These are phyloP conservation scores for Paratilapia polleni DNA, from an alignment of 2,113 vertebrate genomes.

Conservation along the genomic window DNA sequence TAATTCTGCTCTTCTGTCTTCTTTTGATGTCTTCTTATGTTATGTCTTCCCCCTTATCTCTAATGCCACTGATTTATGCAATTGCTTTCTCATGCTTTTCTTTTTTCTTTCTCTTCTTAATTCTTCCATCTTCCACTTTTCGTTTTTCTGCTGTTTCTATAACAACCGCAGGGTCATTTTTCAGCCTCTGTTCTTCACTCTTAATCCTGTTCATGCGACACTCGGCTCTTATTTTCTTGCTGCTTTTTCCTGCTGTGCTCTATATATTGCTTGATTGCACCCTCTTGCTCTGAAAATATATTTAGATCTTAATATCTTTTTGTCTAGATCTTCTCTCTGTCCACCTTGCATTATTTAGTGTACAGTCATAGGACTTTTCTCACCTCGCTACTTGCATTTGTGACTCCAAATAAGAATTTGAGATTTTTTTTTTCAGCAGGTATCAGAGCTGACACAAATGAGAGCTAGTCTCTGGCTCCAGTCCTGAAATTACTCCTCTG, in stretches of 20 bases:
- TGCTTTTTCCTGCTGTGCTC: conserved; percentile 20
- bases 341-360: not conserved
- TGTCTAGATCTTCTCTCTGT: not conserved
- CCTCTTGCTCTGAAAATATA: conserved; percentile 12
- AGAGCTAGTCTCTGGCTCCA: conserved; percentile 12
- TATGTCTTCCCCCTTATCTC: not conserved
- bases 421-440: not conserved
- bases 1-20: conserved; percentile 48
- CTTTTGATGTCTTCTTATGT: conserved; percentile 52
- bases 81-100: conserved; percentile 44
- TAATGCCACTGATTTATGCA: conserved; percentile 74
- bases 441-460: not conserved
- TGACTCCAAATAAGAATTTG: not conserved
- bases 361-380: not conserved
- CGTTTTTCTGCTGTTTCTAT: conserved; percentile 69
- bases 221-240: conserved; percentile 35
- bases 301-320: not conserved
- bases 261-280: conserved; percentile 9
- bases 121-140: conserved; percentile 40
- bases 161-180: conserved; percentile 69
- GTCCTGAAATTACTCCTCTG: conserved; percentile 23
- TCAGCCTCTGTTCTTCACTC: conserved; percentile 41
- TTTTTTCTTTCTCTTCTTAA: conserved; percentile 7
- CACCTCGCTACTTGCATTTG: not conserved
- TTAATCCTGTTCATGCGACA: conserved; percentile 53